These are phyloP conservation scores for Carlito syrichta DNA, from an alignment of 2,113 vertebrate species.

Conservation along the genomic window DNA sequence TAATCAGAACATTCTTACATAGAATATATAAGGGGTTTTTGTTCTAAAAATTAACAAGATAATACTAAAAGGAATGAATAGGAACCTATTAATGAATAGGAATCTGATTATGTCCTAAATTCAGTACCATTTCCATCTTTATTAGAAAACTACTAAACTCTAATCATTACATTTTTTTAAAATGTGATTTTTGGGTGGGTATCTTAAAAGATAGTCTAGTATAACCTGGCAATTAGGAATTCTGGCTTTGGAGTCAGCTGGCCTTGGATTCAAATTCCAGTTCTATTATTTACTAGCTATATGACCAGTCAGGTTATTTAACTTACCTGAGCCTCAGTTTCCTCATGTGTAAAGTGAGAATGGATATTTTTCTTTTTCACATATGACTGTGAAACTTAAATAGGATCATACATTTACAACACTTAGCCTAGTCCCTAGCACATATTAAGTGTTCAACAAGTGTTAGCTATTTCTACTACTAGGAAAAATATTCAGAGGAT, in stretches of 20 bases:
- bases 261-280: not conserved
- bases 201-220: constrained; percentile 4
- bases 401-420: not conserved
- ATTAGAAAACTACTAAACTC: constrained; percentile 38
- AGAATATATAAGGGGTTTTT: not conserved
- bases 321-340: constrained; percentile 15
- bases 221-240: not conserved
- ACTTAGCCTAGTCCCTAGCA: not conserved
- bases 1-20: not conserved
- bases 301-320: not conserved
- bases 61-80: no score
- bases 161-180: not conserved
- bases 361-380: not conserved
- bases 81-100: not conserved
- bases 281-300: not conserved
- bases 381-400: not conserved
- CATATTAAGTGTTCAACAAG: constrained; percentile 22
- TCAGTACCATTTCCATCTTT: constrained; percentile 3
- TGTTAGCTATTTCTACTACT: not conserved
- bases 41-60: constrained; percentile 31
- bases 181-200: not conserved
- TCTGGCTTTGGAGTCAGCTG: not conserved
- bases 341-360: not conserved
- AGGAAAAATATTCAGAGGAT: not conserved
- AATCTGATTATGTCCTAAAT: constrained; percentile 16